Percentiles rank a stretch among this genome's conserved stretches.
Conservation (phyloP, 2,888 invertebrate species). For the Conus canariensis region DNA sequence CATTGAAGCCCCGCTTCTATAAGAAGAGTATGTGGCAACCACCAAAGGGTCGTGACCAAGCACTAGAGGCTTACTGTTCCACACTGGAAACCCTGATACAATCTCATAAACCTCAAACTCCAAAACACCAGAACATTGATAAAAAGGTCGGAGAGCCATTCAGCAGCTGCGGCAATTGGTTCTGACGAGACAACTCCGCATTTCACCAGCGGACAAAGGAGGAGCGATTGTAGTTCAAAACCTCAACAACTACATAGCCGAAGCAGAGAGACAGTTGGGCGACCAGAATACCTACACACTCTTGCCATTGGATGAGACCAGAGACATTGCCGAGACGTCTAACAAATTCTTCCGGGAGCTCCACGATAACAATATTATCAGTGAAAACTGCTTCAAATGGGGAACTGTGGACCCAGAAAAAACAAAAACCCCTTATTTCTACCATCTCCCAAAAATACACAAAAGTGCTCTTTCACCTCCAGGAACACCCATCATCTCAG, state of each 20-base stretch:
- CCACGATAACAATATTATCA: background rate
- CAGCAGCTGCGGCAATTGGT: background rate
- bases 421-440: background rate
- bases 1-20: background rate
- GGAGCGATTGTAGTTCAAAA: background rate
- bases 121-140: background rate
- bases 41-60: background rate
- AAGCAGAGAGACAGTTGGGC: background rate
- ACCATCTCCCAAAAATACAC: background rate
- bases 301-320: background rate
- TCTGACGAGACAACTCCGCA: background rate
- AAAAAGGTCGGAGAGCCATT: background rate
- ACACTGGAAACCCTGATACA: background rate
- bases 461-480: background rate
- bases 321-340: background rate
- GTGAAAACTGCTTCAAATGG: background rate
- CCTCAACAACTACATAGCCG: background rate
- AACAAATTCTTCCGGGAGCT: background rate
- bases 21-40: no score
- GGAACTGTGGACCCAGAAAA: background rate
- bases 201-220: background rate
- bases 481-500: background rate
- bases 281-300: background rate
- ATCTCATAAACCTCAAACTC: background rate
- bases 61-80: background rate